Percentiles rank a stretch among this genome's conserved stretches.
Evolutionary conservation across 2,888 invertebrate species (phyloP).

Genomic region (Meandrusa payeni): DNA sequence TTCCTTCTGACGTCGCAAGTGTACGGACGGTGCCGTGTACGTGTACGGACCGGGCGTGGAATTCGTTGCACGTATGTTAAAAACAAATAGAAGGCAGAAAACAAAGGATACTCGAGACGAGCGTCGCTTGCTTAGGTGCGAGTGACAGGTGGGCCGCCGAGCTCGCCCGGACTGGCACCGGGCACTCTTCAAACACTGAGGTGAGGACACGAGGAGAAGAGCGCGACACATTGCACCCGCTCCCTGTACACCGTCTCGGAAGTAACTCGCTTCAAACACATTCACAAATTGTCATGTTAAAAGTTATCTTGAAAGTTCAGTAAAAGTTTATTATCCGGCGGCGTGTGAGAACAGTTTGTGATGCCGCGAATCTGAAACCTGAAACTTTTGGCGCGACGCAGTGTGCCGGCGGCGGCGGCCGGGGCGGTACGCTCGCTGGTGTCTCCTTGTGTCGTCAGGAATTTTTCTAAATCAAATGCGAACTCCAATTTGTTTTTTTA

Average conservation of each 20-base stretch:
- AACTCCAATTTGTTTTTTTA: no score
- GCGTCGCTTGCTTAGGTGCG: conserved; percentile 71
- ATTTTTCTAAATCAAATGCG: no score
- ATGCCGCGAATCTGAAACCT: conserved; percentile 35
- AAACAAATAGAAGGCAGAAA: conserved; percentile 69
- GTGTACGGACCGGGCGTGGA: conserved; percentile 47
- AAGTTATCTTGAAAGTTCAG: conserved; percentile 32
- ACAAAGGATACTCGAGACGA: conserved; percentile 61
- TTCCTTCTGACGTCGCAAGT: conserved; percentile 18
- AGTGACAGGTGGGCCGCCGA: conserved; percentile 55
- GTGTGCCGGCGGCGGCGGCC: conserved; percentile 59
- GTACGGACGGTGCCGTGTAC: conserved; percentile 17
- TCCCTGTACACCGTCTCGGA: background rate
- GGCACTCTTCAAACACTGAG: conserved; percentile 24
- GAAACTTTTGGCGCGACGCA: conserved; percentile 25
- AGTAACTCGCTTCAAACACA: background rate
- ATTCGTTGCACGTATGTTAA: conserved; percentile 68
- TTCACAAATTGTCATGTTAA: background rate
- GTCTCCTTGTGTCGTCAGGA: no score
- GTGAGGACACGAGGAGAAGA: conserved; percentile 27
- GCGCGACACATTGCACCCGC: conserved; percentile 1
- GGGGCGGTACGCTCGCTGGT: conserved; percentile 66
- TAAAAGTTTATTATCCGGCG: conserved; percentile 36
- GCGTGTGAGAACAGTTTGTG: conserved; percentile 52
- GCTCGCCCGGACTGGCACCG: conserved; percentile 27